Conservation (phyloP, 1,140 invertebrate genomes). For the Parasteatoda tepidariorum region DNA sequence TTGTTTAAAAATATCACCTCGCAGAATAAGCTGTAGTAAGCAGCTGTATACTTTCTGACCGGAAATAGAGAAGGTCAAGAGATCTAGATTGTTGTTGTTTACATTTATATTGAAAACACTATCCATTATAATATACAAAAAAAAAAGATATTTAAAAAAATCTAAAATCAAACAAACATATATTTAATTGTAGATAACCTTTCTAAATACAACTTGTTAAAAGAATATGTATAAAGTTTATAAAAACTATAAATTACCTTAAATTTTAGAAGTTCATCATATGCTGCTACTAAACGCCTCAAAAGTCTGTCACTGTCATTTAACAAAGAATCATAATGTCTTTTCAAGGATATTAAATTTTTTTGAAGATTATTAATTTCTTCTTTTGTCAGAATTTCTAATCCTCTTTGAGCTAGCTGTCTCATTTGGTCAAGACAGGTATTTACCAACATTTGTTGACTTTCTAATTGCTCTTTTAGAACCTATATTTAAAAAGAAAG, state of each 20-base stretch:
- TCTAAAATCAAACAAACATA: too few species aligned
- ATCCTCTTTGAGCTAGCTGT: slow-evolving; percentile 87
- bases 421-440: slow-evolving; percentile 91
- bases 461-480: slow-evolving; percentile 90
- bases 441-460: slow-evolving; percentile 84
- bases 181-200: too few species aligned
- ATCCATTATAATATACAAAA: too few species aligned
- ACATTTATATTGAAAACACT: too few species aligned
- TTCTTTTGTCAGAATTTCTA: slow-evolving; percentile 88
- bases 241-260: slow-evolving; percentile 62
- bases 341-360: slow-evolving; percentile 84
- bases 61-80: too few species aligned
- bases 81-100: too few species aligned
- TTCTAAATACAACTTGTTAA: too few species aligned
- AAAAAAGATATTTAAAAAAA: too few species aligned
- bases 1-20: too few species aligned
- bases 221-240: too few species aligned
- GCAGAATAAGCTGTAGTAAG: too few species aligned
- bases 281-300: slow-evolving; percentile 79
- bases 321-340: slow-evolving; percentile 82
- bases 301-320: slow-evolving; percentile 84
- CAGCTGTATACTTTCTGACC: too few species aligned
- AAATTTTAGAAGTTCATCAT: slow-evolving; percentile 88
- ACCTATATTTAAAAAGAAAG: slow-evolving; percentile 72
- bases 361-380: slow-evolving; percentile 87